These are phyloP conservation scores for Lutraria rhynchaena DNA, from an alignment of 1,140 invertebrate genomes.

Conservation along the genomic window DNA sequence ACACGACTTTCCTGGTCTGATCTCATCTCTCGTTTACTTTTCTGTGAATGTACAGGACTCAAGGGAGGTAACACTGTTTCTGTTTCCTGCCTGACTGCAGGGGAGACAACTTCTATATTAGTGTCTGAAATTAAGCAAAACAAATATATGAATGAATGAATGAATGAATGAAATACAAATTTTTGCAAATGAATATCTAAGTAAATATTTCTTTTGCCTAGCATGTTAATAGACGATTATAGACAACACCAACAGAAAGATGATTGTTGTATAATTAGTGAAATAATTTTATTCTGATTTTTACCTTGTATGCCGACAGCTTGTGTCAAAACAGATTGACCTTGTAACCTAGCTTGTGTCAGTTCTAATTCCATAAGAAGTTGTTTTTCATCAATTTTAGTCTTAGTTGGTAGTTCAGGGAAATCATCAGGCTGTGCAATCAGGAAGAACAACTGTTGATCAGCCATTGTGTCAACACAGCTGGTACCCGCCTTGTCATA, in stretches of 20 bases:
- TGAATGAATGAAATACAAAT: neutral
- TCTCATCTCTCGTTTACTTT: constrained; percentile 75
- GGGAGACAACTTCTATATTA: constrained; percentile 1
- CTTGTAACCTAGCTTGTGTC: constrained; percentile 46
- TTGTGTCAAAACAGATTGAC: constrained; percentile 32
- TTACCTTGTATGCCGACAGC: constrained; percentile 62
- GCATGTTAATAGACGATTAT: no score
- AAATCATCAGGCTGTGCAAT: constrained; percentile 86
- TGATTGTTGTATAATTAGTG: no score
- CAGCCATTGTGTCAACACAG: constrained; percentile 84
- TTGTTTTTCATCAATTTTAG: constrained; percentile 20
- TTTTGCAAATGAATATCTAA: constrained; percentile 4
- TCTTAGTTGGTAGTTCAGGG: constrained; percentile 64
- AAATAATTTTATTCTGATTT: no score
- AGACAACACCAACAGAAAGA: no score
- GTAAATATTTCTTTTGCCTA: no score
- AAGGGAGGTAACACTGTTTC: constrained; percentile 36
- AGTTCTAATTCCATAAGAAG: constrained; percentile 40
- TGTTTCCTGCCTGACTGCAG: constrained; percentile 18
- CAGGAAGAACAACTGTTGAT: constrained; percentile 86
- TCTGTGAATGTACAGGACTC: constrained; percentile 40
- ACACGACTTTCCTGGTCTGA: constrained; percentile 80
- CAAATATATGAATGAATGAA: no score
- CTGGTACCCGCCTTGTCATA: constrained; percentile 85
- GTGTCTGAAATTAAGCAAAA: constrained; percentile 28